Percentiles rank a stretch among this genome's conserved stretches.
Conservation (phyloP, 2,113 vertebrate genomes). For the Limnothrissa miodon region DNA sequence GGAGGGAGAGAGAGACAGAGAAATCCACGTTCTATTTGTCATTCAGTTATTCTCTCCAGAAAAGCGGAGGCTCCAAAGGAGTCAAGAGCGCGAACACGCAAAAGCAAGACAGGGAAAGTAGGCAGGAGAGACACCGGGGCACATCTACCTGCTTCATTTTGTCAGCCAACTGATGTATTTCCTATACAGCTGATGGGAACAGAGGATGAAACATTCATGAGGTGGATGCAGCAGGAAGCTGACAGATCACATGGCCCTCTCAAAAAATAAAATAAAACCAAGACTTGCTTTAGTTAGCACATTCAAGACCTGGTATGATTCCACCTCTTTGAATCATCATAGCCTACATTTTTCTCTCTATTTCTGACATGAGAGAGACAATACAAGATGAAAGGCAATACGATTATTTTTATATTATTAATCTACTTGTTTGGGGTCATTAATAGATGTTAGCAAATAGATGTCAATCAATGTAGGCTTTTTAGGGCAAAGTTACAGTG, state of each 20-base stretch:
- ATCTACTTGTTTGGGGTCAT: too few species aligned
- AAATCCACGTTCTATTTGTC: background rate
- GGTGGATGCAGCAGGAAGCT: constrained; percentile 29
- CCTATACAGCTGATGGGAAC: constrained; percentile 48
- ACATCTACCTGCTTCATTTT: constrained; percentile 45
- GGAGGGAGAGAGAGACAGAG: background rate
- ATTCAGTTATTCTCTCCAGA: background rate
- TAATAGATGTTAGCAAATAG: too few species aligned
- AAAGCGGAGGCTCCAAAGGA: background rate
- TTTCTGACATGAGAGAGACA: too few species aligned
- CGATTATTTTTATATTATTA: too few species aligned
- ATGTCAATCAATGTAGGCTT: too few species aligned
- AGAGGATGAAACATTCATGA: constrained; percentile 62
- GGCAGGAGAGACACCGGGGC: background rate
- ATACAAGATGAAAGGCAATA: too few species aligned
- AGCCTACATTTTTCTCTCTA: too few species aligned
- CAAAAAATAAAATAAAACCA: background rate
- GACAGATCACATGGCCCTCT: background rate
- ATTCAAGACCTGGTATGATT: too few species aligned
- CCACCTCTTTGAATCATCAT: too few species aligned
- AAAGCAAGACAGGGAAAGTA: background rate
- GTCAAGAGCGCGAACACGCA: background rate
- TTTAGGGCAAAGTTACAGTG: too few species aligned
- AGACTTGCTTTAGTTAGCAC: too few species aligned
- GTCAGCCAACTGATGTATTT: constrained; percentile 53